Evolutionary conservation across 2,113 vertebrate species (phyloP).

Genomic region (Oreocharis arfaki): DNA sequence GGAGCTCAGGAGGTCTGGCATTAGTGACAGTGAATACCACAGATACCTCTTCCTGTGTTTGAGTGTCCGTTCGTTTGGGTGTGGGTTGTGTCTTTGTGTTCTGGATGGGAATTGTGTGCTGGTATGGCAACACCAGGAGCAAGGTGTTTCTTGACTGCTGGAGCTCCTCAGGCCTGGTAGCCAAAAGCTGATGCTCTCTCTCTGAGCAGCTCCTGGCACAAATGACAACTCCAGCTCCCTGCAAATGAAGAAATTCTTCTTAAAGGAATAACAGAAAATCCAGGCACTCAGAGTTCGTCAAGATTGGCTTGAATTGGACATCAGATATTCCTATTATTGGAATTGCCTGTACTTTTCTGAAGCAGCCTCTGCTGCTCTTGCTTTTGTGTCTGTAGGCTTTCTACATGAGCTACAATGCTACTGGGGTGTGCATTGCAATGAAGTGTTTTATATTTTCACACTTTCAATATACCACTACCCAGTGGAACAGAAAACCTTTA

Average conservation of each 20-base stretch:
- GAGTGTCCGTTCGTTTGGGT: not conserved
- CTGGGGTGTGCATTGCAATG: not conserved
- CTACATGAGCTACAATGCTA: not conserved
- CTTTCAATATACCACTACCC: not conserved
- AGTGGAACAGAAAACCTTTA: not conserved
- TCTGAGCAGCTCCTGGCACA: constrained; percentile 93
- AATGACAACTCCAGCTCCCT: constrained; percentile 98
- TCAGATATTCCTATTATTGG: not conserved
- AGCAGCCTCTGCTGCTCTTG: not conserved
- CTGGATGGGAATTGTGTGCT: constrained; percentile 40
- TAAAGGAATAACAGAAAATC: not conserved
- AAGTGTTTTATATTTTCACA: not conserved
- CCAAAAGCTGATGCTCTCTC: constrained; percentile 90
- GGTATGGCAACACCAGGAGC: constrained; percentile 49
- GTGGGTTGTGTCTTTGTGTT: constrained; percentile 45
- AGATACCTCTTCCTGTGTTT: constrained; percentile 38
- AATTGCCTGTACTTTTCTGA: not conserved
- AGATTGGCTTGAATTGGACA: not conserved
- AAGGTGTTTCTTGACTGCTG: constrained; percentile 39
- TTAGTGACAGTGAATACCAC: constrained; percentile 2
- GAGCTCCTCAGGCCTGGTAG: constrained; percentile 73
- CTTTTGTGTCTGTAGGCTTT: not conserved
- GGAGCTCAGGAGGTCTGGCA: constrained; percentile 39
- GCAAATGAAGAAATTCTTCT: constrained; percentile 46
- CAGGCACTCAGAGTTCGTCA: not conserved